Evolutionary conservation across 2,797 vertebrate genomes (phyloP).

Genomic region (Microctenopoma steveboyesi): DNA sequence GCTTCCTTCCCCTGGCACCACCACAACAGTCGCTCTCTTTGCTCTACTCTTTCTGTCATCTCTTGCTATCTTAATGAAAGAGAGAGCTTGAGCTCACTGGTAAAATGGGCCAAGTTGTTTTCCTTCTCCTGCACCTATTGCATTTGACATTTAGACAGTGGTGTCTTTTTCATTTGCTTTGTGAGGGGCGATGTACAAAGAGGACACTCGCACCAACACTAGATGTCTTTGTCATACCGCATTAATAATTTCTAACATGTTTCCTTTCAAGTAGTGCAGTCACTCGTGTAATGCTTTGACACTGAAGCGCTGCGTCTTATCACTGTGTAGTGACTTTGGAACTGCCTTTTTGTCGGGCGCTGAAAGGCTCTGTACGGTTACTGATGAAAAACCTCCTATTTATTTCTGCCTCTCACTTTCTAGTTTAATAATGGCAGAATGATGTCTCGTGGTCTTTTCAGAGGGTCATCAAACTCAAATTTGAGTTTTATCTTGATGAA

Average conservation of each 20-base stretch:
- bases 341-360: conserved; percentile 30
- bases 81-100: background rate
- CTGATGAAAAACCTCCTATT: conserved; percentile 51
- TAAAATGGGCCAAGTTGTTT: conserved; percentile 48
- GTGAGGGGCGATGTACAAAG: conserved; percentile 2
- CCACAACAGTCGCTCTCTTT: conserved; percentile 11
- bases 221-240: conserved; percentile 31
- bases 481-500: conserved; percentile 17
- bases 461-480: background rate
- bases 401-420: conserved; percentile 35
- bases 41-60: background rate
- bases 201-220: background rate
- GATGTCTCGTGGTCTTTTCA: conserved; percentile 21
- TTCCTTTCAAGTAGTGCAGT: conserved; percentile 55
- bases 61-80: conserved; percentile 21
- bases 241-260: conserved; percentile 65
- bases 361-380: conserved; percentile 29
- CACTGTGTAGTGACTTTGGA: conserved; percentile 35
- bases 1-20: background rate
- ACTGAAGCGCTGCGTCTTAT: conserved; percentile 50
- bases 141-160: conserved; percentile 35
- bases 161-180: conserved; percentile 37
- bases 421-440: conserved; percentile 25
- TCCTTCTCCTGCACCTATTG: conserved; percentile 16
- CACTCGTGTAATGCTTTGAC: conserved; percentile 63